A percentile compares a stretch with the other conserved stretches of the same genome.
These are phyloP conservation scores for Zosterops pallidus DNA, from an alignment of 2,113 vertebrate genomes.

Conservation along the genomic window DNA sequence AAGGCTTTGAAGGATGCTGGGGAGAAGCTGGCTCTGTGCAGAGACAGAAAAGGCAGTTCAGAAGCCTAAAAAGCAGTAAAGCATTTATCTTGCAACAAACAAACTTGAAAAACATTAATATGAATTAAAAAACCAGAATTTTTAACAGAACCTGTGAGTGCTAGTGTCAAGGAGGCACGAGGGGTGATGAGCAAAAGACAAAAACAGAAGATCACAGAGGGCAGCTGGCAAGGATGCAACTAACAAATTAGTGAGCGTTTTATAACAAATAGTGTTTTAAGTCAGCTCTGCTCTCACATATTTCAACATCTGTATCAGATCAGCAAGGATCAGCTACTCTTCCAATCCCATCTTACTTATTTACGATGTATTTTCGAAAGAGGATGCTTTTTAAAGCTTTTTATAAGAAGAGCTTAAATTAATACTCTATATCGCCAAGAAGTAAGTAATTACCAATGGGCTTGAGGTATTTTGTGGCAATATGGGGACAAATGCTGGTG, in stretches of 20 bases:
- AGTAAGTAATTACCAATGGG: neutral
- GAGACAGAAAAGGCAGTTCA: neutral
- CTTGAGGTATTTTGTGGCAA: slow-evolving; percentile 2
- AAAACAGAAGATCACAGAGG: neutral
- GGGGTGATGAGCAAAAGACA: neutral
- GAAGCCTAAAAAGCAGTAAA: neutral
- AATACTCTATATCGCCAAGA: neutral
- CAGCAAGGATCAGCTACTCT: slow-evolving; percentile 21
- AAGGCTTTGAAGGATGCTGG: neutral
- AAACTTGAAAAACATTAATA: neutral
- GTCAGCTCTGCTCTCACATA: neutral
- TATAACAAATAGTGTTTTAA: slow-evolving; percentile 36
- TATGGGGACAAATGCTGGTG: neutral
- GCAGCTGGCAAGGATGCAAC: neutral
- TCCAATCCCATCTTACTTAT: slow-evolving; percentile 47
- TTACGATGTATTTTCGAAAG: slow-evolving; percentile 32
- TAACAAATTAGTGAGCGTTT: neutral
- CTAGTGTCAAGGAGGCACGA: neutral
- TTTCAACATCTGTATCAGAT: slow-evolving; percentile 43
- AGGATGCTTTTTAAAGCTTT: slow-evolving; percentile 48
- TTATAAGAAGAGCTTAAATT: slow-evolving; percentile 51
- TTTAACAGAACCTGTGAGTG: neutral
- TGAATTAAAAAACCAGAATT: neutral
- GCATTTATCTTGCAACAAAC: neutral
- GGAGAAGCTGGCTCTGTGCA: neutral